Percentiles rank a stretch among this genome's conserved stretches.
Conservation (phyloP, 2,113 vertebrate species). For the Macroglossus sobrinus region DNA sequence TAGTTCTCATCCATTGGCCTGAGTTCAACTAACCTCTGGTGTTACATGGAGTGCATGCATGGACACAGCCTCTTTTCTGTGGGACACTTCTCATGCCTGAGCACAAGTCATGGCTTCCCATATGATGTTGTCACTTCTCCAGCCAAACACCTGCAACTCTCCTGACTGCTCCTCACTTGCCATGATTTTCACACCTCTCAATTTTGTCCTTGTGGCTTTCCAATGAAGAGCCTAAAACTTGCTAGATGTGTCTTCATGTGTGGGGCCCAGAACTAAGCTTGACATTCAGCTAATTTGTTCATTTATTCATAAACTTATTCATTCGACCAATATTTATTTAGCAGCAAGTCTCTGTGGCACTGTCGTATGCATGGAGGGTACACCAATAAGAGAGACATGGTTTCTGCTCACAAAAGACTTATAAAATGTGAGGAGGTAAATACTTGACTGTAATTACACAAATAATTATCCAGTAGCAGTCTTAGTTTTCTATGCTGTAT, state of each 20-base stretch:
- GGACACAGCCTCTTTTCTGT: neutral
- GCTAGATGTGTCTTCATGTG: neutral
- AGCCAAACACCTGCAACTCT: neutral
- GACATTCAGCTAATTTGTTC: neutral
- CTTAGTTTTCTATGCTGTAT: neutral
- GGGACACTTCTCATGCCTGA: neutral
- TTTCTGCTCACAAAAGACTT: neutral
- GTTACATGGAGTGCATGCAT: neutral
- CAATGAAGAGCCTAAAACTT: neutral
- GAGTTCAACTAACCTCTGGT: neutral
- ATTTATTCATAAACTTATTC: neutral
- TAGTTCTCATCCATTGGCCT: neutral
- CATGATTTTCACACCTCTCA: neutral
- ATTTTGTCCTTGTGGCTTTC: neutral
- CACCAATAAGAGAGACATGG: neutral
- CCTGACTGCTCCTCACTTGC: neutral
- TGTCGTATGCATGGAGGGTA: neutral
- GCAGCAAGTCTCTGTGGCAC: neutral
- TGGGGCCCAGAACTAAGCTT: neutral
- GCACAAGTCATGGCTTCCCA: neutral
- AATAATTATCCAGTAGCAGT: neutral
- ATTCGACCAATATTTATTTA: constrained; percentile 9
- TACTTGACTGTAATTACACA: neutral
- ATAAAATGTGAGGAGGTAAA: neutral
- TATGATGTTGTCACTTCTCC: neutral